phyloP scores from a whole-genome alignment of 1,140 invertebrate genomes.

The Bombus huntii region DNA sequence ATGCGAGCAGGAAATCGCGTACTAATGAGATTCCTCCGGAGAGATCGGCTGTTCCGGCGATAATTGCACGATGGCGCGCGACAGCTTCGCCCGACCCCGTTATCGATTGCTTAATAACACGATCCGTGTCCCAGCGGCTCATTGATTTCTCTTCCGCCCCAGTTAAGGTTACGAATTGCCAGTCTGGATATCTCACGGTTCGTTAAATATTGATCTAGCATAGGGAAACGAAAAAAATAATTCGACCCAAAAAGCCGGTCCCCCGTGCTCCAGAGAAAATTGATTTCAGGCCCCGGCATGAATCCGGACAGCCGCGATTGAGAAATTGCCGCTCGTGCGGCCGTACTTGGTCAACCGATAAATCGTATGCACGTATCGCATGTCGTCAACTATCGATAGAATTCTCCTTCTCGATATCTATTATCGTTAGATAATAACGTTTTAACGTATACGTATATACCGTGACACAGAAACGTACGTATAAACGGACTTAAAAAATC shows the following conservation, averaged over 20 bases:
- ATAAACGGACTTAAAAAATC: too few species aligned
- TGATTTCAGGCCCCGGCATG: neutral
- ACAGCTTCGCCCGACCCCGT: neutral
- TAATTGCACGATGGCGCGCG: conserved; percentile 18
- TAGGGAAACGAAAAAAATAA: neutral
- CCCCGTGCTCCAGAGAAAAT: neutral
- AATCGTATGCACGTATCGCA: too few species aligned
- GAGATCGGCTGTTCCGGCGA: neutral
- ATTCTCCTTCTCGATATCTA: neutral
- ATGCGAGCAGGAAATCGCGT: neutral
- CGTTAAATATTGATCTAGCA: neutral
- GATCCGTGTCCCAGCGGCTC: neutral
- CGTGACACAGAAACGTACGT: too few species aligned
- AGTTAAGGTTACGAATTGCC: conserved; percentile 14
- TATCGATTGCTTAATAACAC: conserved; percentile 23
- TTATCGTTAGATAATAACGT: too few species aligned
- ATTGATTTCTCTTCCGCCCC: conserved; percentile 30
- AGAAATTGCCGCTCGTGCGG: neutral
- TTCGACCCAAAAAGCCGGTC: neutral
- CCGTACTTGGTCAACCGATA: neutral
- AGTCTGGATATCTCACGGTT: neutral
- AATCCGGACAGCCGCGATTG: conserved; percentile 2
- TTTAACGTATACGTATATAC: too few species aligned
- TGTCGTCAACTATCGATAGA: neutral
- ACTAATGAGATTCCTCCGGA: conserved; percentile 23